Conservation (phyloP, 2,888 invertebrate genomes). For the Epirrita christyi region DNA sequence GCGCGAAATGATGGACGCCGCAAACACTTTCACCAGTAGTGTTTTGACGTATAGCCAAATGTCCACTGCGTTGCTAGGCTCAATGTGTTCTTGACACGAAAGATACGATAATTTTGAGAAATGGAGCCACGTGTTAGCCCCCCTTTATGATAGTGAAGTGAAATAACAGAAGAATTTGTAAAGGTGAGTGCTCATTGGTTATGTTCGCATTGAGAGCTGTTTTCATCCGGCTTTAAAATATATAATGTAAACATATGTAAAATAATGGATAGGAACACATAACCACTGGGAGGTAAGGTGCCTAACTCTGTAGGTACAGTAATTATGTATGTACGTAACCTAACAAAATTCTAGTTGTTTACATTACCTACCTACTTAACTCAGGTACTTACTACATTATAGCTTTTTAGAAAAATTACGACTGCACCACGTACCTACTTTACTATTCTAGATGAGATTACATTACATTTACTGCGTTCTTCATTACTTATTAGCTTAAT, state of each 20-base stretch:
- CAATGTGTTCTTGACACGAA: slow-evolving; percentile 83
- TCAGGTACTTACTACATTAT: no score
- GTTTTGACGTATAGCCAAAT: slow-evolving; percentile 76
- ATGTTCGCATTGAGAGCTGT: slow-evolving; percentile 45
- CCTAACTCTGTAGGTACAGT: no score
- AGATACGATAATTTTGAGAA: slow-evolving; percentile 63
- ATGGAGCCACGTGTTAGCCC: slow-evolving; percentile 67
- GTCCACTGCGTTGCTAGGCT: slow-evolving; percentile 59
- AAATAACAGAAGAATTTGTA: slow-evolving; percentile 53
- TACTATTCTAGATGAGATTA: no score
- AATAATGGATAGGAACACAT: neutral
- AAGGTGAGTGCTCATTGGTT: slow-evolving; percentile 64
- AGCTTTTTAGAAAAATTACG: no score
- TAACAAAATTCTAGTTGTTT: no score
- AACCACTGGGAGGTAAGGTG: no score
- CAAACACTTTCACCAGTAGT: slow-evolving; percentile 74
- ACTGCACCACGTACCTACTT: no score
- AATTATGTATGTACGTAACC: no score
- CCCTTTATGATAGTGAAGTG: slow-evolving; percentile 77
- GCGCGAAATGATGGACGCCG: slow-evolving; percentile 77
- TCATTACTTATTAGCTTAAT: no score
- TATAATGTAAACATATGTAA: slow-evolving; percentile 18
- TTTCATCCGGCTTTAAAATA: slow-evolving; percentile 36
- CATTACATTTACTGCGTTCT: no score
- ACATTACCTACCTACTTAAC: no score